Percentiles rank a stretch among this genome's conserved stretches.
phyloP scores from a whole-genome alignment of 2,113 vertebrate genomes.

The Noctilio leporinus region DNA sequence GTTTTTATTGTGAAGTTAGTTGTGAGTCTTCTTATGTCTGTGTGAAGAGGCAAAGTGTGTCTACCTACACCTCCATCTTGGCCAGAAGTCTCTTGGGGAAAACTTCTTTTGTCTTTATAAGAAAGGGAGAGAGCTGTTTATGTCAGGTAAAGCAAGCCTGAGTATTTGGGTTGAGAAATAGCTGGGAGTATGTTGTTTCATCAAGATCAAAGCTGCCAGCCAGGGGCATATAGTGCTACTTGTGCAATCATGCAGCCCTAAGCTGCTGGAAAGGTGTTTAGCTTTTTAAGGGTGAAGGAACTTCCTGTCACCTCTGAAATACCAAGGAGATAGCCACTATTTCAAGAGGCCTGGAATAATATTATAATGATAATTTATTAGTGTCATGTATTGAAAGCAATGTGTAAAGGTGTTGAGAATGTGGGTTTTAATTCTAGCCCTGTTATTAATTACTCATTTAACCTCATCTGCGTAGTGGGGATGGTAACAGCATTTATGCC shows the following conservation, averaged over 20 bases:
- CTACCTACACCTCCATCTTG: no score
- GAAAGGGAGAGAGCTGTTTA: neutral
- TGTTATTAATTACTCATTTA: neutral
- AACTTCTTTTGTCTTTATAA: no score
- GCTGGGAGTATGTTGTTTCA: neutral
- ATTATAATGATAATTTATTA: neutral
- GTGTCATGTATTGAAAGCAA: neutral
- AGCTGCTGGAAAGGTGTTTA: neutral
- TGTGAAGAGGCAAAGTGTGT: no score
- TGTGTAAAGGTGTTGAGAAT: neutral
- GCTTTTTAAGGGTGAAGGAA: neutral
- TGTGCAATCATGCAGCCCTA: fast-evolving
- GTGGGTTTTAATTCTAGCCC: neutral
- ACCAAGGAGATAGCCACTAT: neutral
- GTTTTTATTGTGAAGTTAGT: no score
- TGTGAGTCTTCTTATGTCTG: no score
- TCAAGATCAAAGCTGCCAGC: neutral
- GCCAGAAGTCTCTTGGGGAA: no score
- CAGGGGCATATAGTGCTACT: fast-evolving
- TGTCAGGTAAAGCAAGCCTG: neutral
- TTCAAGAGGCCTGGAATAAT: neutral
- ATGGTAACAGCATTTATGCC: neutral
- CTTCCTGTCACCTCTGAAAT: neutral
- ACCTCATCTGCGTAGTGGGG: no score
- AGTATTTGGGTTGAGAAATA: neutral